A percentile compares a stretch with the other conserved stretches of the same genome.
Conservation (phyloP, 2,797 vertebrate species). For the Pangasius macronema region DNA sequence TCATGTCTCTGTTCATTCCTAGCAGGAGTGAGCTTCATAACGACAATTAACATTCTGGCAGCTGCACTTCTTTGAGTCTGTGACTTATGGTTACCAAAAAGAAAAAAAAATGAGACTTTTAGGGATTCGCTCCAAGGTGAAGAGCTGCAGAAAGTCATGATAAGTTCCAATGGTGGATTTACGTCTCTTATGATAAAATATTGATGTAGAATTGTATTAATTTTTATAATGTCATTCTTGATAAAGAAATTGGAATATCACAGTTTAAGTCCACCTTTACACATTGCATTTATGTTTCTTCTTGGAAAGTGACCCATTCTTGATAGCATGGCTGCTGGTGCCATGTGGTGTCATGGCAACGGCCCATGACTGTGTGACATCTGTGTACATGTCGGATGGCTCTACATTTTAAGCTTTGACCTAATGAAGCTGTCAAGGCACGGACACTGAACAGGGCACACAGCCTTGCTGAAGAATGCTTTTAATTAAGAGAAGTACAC, state of each 20-base stretch:
- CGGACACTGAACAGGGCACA: slow-evolving; percentile 49
- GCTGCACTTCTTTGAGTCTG: slow-evolving; percentile 10
- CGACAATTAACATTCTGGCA: slow-evolving; percentile 37
- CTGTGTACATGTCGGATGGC: slow-evolving; percentile 25
- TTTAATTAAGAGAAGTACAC: slow-evolving; percentile 49
- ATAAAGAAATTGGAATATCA: background rate
- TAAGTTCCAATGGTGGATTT: background rate
- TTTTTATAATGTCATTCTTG: background rate
- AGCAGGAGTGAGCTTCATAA: slow-evolving; percentile 24
- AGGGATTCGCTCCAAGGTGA: background rate
- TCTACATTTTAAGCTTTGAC: slow-evolving; percentile 31
- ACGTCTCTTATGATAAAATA: background rate
- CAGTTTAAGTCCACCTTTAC: background rate
- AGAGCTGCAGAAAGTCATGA: background rate
- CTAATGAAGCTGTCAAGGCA: slow-evolving; percentile 44
- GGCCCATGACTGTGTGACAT: slow-evolving; percentile 45
- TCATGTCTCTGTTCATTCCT: slow-evolving; percentile 28
- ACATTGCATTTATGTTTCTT: background rate
- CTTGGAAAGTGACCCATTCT: slow-evolving; percentile 31
- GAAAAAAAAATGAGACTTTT: background rate
- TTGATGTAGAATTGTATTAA: background rate
- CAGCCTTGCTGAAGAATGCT: slow-evolving; percentile 43
- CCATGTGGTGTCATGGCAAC: slow-evolving; percentile 36
- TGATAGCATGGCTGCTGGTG: slow-evolving; percentile 34
- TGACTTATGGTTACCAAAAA: background rate